A percentile compares a stretch with the other conserved stretches of the same genome.
Conservation (phyloP, 2,113 vertebrate genomes). For the Redunca redunca region DNA sequence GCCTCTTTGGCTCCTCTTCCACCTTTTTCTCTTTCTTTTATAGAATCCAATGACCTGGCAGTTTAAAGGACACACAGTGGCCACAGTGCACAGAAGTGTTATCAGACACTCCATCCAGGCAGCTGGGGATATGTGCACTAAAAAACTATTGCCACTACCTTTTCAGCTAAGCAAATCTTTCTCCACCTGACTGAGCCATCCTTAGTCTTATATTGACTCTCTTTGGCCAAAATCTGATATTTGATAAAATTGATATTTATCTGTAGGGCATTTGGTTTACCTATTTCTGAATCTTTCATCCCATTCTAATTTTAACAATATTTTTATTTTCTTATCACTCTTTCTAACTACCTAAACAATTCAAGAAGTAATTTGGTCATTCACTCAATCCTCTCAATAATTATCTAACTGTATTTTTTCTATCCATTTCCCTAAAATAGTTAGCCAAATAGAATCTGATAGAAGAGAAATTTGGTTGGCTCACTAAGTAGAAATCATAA, state of each 20-base stretch:
- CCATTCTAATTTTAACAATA: slow-evolving; percentile 31
- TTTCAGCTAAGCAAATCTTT: background rate
- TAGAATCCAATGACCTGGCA: background rate
- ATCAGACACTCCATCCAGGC: background rate
- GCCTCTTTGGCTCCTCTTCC: background rate
- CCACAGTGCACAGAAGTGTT: background rate
- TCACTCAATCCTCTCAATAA: background rate
- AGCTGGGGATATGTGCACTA: background rate
- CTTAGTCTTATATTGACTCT: background rate
- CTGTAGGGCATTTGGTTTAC: background rate
- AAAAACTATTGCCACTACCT: background rate
- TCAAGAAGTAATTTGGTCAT: background rate
- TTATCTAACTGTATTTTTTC: background rate
- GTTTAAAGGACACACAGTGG: background rate
- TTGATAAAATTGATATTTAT: background rate
- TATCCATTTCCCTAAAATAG: background rate
- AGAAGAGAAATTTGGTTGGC: background rate
- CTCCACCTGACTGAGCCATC: background rate
- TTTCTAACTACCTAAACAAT: slow-evolving; percentile 27
- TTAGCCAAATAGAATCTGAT: background rate
- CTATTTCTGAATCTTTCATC: slow-evolving; percentile 22
- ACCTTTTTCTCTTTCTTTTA: background rate
- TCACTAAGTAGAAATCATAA: background rate
- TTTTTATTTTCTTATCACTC: slow-evolving; percentile 32
- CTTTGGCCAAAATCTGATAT: background rate